phyloP scores from a whole-genome alignment of 2,888 invertebrate genomes.

The Leucophenga montana region DNA sequence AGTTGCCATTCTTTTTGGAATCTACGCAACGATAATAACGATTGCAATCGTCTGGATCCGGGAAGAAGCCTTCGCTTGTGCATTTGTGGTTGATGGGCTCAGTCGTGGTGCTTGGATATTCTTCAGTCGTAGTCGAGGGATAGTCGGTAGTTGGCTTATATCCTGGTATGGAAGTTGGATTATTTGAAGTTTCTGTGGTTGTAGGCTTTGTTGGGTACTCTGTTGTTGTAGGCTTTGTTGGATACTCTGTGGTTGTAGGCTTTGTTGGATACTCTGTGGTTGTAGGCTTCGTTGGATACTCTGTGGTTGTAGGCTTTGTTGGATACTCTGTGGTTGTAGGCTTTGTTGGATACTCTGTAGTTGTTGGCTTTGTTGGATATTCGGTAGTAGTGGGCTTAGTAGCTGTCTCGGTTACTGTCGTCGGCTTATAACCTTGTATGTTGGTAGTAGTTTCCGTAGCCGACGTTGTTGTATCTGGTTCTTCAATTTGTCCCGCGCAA shows the following conservation, averaged over 20 bases:
- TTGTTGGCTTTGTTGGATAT: constrained; percentile 45
- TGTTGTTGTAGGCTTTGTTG: constrained; percentile 36
- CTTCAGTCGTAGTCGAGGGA: constrained; percentile 42
- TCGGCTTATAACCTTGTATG: constrained; percentile 36
- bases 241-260: constrained; percentile 34
- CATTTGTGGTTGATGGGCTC: constrained; percentile 66
- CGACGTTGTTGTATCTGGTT: constrained; percentile 39
- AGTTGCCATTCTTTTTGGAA: constrained; percentile 69
- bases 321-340: constrained; percentile 34
- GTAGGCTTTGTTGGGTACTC: constrained; percentile 27
- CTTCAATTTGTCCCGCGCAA: constrained; percentile 59
- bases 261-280: constrained; percentile 49
- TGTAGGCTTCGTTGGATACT: constrained; percentile 40
- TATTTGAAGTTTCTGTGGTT: constrained; percentile 29
- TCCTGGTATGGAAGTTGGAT: constrained; percentile 43
- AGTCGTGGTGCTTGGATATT: constrained; percentile 44
- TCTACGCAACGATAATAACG: constrained; percentile 77
- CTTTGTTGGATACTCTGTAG: constrained; percentile 41
- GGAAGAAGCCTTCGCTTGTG: constrained; percentile 72
- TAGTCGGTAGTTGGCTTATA: constrained; percentile 39
- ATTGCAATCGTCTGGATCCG: constrained; percentile 74
- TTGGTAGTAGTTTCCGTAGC: constrained; percentile 37
- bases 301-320: constrained; percentile 34
- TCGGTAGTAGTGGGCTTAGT: constrained; percentile 35
- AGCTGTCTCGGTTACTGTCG: constrained; percentile 27